phyloP scores from a whole-genome alignment of 1,140 invertebrate species.

The Sogatella furcifera region DNA sequence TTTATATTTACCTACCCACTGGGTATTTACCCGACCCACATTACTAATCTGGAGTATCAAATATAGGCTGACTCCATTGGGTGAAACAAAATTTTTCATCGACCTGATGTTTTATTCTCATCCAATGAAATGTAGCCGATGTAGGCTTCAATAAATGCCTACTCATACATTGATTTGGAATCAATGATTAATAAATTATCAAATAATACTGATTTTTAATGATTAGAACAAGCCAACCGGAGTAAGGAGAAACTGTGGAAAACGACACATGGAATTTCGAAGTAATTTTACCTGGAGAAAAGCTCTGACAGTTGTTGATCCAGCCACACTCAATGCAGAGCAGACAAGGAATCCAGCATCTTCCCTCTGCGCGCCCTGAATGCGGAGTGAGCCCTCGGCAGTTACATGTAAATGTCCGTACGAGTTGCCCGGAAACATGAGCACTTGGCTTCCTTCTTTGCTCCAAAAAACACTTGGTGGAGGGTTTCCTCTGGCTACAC shows the following conservation, averaged over 20 bases:
- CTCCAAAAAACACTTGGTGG: slow-evolving; percentile 80
- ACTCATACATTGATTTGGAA: too few relatives aligned
- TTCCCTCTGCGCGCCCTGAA: slow-evolving; percentile 61
- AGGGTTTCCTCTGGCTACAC: slow-evolving; percentile 73
- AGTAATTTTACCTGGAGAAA: slow-evolving; percentile 49
- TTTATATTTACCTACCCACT: too few relatives aligned
- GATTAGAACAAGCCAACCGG: background rate
- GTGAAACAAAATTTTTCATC: too few relatives aligned
- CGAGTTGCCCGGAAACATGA: slow-evolving; percentile 75
- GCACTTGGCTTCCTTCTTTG: slow-evolving; percentile 62
- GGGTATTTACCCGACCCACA: too few relatives aligned
- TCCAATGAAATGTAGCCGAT: too few relatives aligned
- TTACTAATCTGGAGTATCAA: too few relatives aligned
- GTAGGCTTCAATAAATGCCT: too few relatives aligned
- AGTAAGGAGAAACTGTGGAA: background rate
- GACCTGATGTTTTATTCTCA: too few relatives aligned
- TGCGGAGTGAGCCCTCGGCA: slow-evolving; percentile 61
- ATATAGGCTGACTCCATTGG: too few relatives aligned
- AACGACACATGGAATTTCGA: too few relatives aligned
- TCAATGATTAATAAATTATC: too few relatives aligned
- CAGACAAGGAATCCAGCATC: slow-evolving; percentile 81
- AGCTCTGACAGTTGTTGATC: slow-evolving; percentile 65
- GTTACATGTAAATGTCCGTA: slow-evolving; percentile 63
- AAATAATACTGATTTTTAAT: too few relatives aligned
- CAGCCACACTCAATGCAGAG: slow-evolving; percentile 74